Evolutionary conservation across 2,888 invertebrate species (phyloP).

Genomic region (Nymphalis urticae): DNA sequence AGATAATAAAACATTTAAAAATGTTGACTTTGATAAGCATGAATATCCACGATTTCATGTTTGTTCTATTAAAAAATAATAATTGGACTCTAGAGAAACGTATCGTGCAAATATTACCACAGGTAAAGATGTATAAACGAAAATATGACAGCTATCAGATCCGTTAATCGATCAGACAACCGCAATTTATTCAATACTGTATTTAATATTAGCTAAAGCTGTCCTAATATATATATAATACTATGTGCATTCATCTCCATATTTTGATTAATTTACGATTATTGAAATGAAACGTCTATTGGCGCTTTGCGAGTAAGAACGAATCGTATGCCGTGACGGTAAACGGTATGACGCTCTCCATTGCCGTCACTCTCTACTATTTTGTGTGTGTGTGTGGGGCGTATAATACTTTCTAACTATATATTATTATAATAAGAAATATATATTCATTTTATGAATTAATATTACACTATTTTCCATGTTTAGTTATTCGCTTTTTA

Average conservation of each 20-base stretch:
- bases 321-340: too few relatives aligned
- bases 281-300: too few relatives aligned
- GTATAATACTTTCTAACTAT: too few relatives aligned
- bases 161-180: background rate
- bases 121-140: background rate
- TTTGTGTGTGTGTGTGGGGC: too few relatives aligned
- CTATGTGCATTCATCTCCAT: background rate
- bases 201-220: background rate
- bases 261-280: too few relatives aligned
- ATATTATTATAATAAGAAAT: too few relatives aligned
- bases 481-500: too few relatives aligned
- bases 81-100: background rate
- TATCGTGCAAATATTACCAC: background rate
- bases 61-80: background rate
- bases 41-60: background rate
- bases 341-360: too few relatives aligned
- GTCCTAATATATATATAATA: background rate
- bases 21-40: background rate
- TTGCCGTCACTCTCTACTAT: too few relatives aligned
- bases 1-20: background rate
- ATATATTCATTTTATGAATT: too few relatives aligned
- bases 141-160: background rate
- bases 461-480: too few relatives aligned
- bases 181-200: background rate
- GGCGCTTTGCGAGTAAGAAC: too few relatives aligned